phyloP scores from a whole-genome alignment of 2,888 invertebrate species.

The Micropterix aruncella region DNA sequence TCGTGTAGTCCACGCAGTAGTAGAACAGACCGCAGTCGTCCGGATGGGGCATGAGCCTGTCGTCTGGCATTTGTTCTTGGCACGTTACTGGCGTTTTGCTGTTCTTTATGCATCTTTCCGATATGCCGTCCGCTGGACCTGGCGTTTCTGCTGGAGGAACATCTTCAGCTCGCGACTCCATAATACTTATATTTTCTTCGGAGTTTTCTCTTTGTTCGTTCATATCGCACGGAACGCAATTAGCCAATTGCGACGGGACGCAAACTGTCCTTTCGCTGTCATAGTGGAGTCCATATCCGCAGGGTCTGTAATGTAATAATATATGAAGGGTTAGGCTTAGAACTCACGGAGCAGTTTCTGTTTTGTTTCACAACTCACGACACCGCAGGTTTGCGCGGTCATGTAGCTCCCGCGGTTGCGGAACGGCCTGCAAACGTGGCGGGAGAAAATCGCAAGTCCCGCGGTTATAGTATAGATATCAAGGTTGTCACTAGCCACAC shows the following conservation, averaged over 20 bases:
- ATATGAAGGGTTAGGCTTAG: too few relatives aligned
- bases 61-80: constrained; percentile 9
- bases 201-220: neutral
- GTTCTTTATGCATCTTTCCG: constrained; percentile 13
- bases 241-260: neutral
- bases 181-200: neutral
- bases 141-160: neutral
- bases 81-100: constrained; percentile 16
- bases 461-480: too few relatives aligned
- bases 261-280: neutral
- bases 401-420: too few relatives aligned
- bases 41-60: constrained; percentile 17
- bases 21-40: constrained; percentile 19
- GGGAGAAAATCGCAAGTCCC: too few relatives aligned
- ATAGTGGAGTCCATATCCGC: neutral
- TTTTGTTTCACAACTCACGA: too few relatives aligned
- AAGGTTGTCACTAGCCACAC: too few relatives aligned
- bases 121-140: constrained; percentile 8
- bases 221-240: neutral
- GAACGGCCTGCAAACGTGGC: too few relatives aligned
- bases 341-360: too few relatives aligned
- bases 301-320: neutral
- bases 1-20: constrained; percentile 14
- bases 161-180: neutral
- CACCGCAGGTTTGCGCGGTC: too few relatives aligned